Percentiles rank a stretch among this genome's conserved stretches.
Evolutionary conservation across 2,113 vertebrate species (phyloP).

Genomic region (Lanius ludovicianus): DNA sequence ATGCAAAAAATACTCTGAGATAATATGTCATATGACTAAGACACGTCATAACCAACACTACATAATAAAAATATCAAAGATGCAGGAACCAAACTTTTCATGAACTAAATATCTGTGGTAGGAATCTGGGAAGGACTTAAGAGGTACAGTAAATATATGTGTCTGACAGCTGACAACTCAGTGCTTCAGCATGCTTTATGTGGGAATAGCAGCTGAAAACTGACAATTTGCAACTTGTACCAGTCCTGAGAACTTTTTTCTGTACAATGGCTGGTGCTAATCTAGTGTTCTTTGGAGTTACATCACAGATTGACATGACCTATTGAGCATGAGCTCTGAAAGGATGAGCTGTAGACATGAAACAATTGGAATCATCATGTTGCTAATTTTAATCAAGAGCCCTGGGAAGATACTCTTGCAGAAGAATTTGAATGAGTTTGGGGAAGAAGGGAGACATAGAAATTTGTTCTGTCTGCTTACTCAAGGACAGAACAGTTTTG

Average conservation of each 20-base stretch:
- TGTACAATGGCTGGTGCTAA: background rate
- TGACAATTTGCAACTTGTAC: background rate
- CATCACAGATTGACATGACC: background rate
- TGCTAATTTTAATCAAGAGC: background rate
- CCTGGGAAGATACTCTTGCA: background rate
- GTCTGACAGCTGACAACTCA: rapidly evolving
- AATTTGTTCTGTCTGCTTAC: background rate
- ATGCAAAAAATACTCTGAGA: background rate
- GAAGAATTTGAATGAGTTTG: background rate
- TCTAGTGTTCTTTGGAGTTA: background rate
- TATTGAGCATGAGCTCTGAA: background rate
- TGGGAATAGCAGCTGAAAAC: background rate
- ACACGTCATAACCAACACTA: background rate
- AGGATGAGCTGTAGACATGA: background rate
- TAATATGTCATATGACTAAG: too few relatives aligned
- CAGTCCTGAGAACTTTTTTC: background rate
- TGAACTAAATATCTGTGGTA: background rate
- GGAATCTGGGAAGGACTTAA: background rate
- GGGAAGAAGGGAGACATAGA: background rate
- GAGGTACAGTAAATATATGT: background rate
- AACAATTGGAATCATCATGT: background rate
- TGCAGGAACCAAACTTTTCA: background rate
- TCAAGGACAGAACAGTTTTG: background rate
- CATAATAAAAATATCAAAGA: background rate
- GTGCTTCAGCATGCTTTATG: background rate